Evolutionary conservation across 2,888 invertebrate genomes (phyloP), one percentile per base, ranked within the genome.

Genomic region (Agriopis aurantiaria): DNA sequence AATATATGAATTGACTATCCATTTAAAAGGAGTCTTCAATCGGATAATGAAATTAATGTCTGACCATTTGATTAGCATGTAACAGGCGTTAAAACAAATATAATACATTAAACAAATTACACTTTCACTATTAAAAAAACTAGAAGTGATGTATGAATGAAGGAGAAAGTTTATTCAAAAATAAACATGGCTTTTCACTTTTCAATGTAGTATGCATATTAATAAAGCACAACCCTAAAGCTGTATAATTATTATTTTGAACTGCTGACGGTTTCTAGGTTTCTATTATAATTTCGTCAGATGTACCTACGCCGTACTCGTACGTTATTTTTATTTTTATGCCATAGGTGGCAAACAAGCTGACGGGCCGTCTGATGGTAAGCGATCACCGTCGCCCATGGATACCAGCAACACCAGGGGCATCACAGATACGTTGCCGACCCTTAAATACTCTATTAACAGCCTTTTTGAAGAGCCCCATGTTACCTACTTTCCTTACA

Each of bases 31-130:
- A 10, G 7, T 2, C 1, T 17, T 6, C 14, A n/a, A 41, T 55
- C 9, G 3, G 40, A 40, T 55, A 40, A 43, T 51, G n/a, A 58
- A 58, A 65, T 45, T 49, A 67, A 67, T 61, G 55, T 43, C n/a
- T 51, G 11, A 12, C 55, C 9, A 43, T 61, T 61, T 17, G 8
- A 56, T 67, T 67, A 33, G 56, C 59, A 61, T 67, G 43, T 60
- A 48, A 4, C 14, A 11, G n/a, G 45, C 5, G 49, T 51, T 49
- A 65, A 46, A n/a, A 55, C 53, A 12, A 9, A 43, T 57, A 48
- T 17, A 49, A 33, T 17, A 48, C 23, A 17, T 56, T 14, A 17
- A 56, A 48, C 40, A 46, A 6, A 46, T 55, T 9, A 14, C 49
- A 52, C 65, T 65, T 65, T 65, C 58, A 59, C 59, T 46, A 59